phyloP scores from a whole-genome alignment of 2,797 vertebrate genomes.

The Coregonus ussuriensis region DNA sequence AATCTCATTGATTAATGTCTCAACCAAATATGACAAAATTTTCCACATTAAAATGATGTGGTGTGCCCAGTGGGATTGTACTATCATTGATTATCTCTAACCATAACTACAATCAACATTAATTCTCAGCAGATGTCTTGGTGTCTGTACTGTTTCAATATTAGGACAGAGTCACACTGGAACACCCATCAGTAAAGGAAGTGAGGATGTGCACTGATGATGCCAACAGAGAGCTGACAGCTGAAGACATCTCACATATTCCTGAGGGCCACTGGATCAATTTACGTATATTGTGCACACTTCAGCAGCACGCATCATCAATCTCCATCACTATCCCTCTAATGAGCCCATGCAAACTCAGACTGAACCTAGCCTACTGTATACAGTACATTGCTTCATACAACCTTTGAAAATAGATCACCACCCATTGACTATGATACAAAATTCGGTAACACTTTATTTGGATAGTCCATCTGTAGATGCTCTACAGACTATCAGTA shows the following conservation, averaged over 20 bases:
- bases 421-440: not conserved
- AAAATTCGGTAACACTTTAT: not conserved
- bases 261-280: not conserved
- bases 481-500: too few species aligned
- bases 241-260: conserved; percentile 26
- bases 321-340: conserved; percentile 21
- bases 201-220: not conserved
- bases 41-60: too few species aligned
- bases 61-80: too few species aligned
- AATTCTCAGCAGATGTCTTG: not conserved
- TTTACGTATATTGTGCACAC: not conserved
- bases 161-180: not conserved
- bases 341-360: conserved; percentile 40
- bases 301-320: not conserved
- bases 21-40: too few species aligned
- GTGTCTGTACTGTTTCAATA: not conserved
- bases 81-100: not conserved
- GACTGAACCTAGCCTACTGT: conserved; percentile 29
- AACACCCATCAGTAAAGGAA: not conserved
- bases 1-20: too few species aligned
- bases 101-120: not conserved
- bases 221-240: conserved; percentile 8
- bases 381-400: not conserved
- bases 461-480: too few species aligned
- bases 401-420: not conserved